Evolutionary conservation across 1,140 invertebrate genomes (phyloP), one percentile per base, ranked within the genome.

Genomic region (Diabrotica virgifera): DNA sequence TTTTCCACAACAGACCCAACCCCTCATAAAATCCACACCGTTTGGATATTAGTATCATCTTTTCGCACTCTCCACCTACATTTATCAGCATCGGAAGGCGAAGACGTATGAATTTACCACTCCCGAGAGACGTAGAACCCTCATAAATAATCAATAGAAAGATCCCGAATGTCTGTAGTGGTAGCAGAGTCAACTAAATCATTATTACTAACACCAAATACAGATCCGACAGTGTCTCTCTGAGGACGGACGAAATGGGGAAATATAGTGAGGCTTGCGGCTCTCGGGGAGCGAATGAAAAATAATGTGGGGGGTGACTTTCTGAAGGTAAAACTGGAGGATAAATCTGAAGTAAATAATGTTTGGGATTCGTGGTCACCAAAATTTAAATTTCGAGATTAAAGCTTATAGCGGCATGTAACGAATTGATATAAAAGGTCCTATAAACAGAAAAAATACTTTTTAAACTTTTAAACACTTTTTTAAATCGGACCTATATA

Each of bases 101-200:
- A 69, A 71, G 66, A 72, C 70, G 66, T 73, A 74, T 73, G 73
- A 73, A 75, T 75, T 73, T 75, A 75, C 68, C 68, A 66, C 71
- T 66, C 71, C 62, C 70, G 38, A 14, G 72, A 70, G 73, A 73
- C 68, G 63, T 58, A 60, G 38, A 57, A 66, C 65, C 62, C 73
- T 75, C 72, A 73, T 73, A 72, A 72, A 75, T 75, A 73, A 73
- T 73, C 73, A 72, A 73, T 73, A 75, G 73, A 65, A 46, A 73
- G 72, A 70, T 73, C 69, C 69, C 66, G 70, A 62, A 73, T 73
- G 71, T 73, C 71, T 71, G 71, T 70, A 59, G 62, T 55, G 64
- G 59, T 68, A 66, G 65, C 68, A 64, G 65, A 65, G 64, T 68
- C 66, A 64, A 69, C 65, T 75, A 73, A 75, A 75, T 75, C 73